These are phyloP conservation scores for Antheraea yamamai DNA, from an alignment of 2,888 invertebrate species.

Conservation along the genomic window DNA sequence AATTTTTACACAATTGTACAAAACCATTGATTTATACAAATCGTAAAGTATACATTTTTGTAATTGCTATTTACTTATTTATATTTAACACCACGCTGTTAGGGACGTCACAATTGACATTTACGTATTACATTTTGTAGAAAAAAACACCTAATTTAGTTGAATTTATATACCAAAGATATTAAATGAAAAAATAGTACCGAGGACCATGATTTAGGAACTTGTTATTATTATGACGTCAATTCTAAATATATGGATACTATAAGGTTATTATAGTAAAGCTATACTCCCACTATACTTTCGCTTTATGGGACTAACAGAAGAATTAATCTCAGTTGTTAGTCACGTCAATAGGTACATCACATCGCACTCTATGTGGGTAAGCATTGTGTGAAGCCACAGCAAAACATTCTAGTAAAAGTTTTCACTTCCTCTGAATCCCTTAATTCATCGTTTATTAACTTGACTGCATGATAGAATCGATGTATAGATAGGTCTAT, in stretches of 20 bases:
- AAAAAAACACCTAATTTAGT: slow-evolving; percentile 20
- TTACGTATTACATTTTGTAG: slow-evolving; percentile 35
- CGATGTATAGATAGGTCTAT: too few species aligned
- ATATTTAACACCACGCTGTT: slow-evolving; percentile 18
- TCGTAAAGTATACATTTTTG: slow-evolving; percentile 2
- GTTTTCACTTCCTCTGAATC: neutral
- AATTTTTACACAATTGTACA: slow-evolving; percentile 19
- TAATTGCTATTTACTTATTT: neutral
- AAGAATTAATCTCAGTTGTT: neutral
- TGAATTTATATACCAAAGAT: neutral
- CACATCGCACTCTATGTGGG: neutral
- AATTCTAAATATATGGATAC: neutral
- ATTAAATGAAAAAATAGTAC: neutral
- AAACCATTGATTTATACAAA: slow-evolving; percentile 14
- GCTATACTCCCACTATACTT: neutral
- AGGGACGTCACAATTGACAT: slow-evolving; percentile 42
- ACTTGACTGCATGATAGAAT: too few species aligned
- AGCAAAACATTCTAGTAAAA: neutral
- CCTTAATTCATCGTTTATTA: neutral
- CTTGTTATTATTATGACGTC: neutral
- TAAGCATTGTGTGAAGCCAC: neutral
- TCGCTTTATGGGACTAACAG: neutral
- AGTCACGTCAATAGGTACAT: neutral
- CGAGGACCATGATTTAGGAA: neutral
- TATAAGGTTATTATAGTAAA: neutral